These are phyloP conservation scores for Coregonus sp. DNA, from an alignment of 2,797 vertebrate genomes.

Conservation along the genomic window DNA sequence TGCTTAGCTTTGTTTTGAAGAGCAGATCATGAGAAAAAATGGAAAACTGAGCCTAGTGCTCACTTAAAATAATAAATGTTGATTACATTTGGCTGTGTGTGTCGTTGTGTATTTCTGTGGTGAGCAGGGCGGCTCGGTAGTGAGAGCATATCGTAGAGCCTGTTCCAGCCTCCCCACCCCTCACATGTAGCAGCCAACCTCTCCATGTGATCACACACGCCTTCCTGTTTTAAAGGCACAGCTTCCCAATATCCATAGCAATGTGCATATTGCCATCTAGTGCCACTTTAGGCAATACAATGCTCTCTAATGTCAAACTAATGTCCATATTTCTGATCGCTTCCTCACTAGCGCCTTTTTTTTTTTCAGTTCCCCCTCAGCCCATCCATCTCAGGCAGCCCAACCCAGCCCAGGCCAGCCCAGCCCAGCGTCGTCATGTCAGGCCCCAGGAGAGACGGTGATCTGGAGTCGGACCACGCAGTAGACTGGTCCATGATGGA, in stretches of 20 bases:
- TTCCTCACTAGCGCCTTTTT: not conserved
- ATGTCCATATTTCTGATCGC: not conserved
- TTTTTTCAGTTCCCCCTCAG: constrained; percentile 26
- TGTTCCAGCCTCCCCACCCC: constrained; percentile 27
- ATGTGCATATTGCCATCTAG: not conserved
- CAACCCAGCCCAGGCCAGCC: not conserved
- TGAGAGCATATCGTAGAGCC: not conserved
- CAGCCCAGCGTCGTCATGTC: constrained; percentile 57
- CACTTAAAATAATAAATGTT: not conserved
- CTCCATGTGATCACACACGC: constrained; percentile 46
- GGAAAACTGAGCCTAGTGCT: not conserved
- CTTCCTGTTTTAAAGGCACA: constrained; percentile 53
- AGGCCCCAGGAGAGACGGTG: constrained; percentile 37
- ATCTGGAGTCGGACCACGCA: constrained; percentile 59
- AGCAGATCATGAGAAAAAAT: not conserved
- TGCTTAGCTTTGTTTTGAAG: not conserved
- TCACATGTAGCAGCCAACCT: constrained; percentile 40
- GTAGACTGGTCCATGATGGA: constrained; percentile 77
- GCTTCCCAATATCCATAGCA: not conserved
- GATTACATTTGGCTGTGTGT: not conserved
- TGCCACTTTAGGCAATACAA: not conserved
- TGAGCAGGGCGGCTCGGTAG: not conserved
- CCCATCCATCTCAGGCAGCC: not conserved
- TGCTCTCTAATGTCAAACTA: not conserved
- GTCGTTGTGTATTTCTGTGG: not conserved